Percentiles rank a stretch among this genome's conserved stretches.
Conservation (phyloP, 1,140 invertebrate genomes). For the Archegozetes longisetosus region DNA sequence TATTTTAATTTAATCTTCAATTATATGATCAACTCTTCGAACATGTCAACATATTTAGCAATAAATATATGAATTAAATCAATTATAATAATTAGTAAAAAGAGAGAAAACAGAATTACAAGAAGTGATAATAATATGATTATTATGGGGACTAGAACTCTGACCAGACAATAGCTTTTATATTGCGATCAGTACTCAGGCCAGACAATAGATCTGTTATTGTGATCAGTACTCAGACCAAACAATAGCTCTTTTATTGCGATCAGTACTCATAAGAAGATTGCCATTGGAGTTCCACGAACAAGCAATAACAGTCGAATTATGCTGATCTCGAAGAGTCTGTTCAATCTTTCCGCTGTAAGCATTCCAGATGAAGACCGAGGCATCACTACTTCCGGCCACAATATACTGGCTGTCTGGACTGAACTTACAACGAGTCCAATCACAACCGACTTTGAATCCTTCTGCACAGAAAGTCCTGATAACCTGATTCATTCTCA, state of each 20-base stretch:
- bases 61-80: background rate
- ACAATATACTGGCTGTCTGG: constrained; percentile 70
- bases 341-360: constrained; percentile 56
- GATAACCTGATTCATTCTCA: constrained; percentile 80
- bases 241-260: constrained; percentile 60
- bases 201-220: no score
- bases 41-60: background rate
- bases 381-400: constrained; percentile 75
- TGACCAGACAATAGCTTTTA: constrained; percentile 64
- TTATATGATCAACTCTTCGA: background rate
- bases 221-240: constrained; percentile 37
- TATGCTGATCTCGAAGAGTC: constrained; percentile 72
- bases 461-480: constrained; percentile 76
- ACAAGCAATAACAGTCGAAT: constrained; percentile 68
- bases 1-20: background rate
- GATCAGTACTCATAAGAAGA: constrained; percentile 69
- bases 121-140: no score
- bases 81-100: background rate
- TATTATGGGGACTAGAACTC: background rate
- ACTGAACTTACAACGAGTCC: constrained; percentile 76
- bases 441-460: constrained; percentile 90
- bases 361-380: constrained; percentile 81
- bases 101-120: no score
- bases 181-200: constrained; percentile 70
- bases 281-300: constrained; percentile 76